Evolutionary conservation across 2,113 vertebrate genomes (phyloP), one percentile per base, ranked within the genome.

Genomic region (Ceyx margarethae): DNA sequence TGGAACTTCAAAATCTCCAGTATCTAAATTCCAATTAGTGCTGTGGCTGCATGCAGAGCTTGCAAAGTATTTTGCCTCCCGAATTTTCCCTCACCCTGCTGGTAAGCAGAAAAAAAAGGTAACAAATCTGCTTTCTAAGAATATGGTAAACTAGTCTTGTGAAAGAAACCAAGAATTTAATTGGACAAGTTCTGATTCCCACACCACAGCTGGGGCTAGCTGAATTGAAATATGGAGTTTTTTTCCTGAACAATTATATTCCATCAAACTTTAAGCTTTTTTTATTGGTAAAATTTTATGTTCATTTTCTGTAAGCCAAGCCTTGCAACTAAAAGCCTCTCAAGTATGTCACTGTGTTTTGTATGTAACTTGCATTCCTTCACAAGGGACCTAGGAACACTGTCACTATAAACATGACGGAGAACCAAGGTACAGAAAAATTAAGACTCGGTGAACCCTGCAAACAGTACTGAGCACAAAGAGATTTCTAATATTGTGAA

Each of bases 331-430:
- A 58, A 69, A 90, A 81, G 50, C 13, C 14, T 57, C 40, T 53
- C 8, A 31, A 1, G 4, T 35, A 71, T 43, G 53, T 10, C 13
- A 43, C 56, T 84, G 19, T 77, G 16, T 25, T 12, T 19, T 4
- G 6, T 53, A 61, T 9, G 25, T 53, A 81, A 72, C 5, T 89
- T 72, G 31, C 8, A 33, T 2, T 75, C 17, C 17, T 66, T 85
- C 60, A 66, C 10, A 37, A 58, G 9, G 6, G 15, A 50, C 7
- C 7, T 46, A 65, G 23, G 69, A 74, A 87, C 93, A 62, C 51
- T 1, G 5, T 18, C 23, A 50, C 11, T 35, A n/a, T 17, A 43
- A 58, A 12, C 1, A 2, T 37, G 46, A 76, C 0, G 18, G 19
- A 82, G 19, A 92, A 77, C 8, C 25, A 76, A 58, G 5, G 53